Conservation (phyloP, 2,113 vertebrate species). For the Tachuris rubrigastra region DNA sequence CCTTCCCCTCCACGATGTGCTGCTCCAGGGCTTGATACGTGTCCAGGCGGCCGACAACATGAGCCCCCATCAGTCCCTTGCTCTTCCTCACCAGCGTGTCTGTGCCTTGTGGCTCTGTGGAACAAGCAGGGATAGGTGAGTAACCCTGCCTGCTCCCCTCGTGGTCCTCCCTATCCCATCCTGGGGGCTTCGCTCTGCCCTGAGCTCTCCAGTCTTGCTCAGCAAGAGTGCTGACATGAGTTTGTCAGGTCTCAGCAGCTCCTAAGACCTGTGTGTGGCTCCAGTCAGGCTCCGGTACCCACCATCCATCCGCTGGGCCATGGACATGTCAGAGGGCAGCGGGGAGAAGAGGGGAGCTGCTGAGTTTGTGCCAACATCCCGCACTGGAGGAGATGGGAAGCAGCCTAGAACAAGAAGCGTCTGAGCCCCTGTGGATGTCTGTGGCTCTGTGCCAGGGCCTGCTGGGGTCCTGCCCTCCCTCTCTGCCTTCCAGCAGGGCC, state of each 20-base stretch:
- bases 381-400: conserved; percentile 81
- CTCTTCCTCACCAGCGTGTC: not conserved
- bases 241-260: not conserved
- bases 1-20: conserved; percentile 78
- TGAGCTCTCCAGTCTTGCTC: not conserved
- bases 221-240: not conserved
- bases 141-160: fast-evolving
- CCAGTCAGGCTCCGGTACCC: not conserved
- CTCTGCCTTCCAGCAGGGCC: not conserved
- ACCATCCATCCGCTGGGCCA: not conserved
- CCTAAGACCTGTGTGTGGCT: not conserved
- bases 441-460: not conserved
- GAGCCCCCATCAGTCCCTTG: conserved; percentile 59
- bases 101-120: conserved; percentile 14
- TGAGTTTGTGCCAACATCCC: conserved; percentile 76
- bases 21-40: conserved; percentile 82
- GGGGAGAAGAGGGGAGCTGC: conserved; percentile 14
- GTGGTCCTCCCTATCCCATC: fast-evolving
- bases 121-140: not conserved
- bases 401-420: conserved; percentile 71
- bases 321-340: not conserved
- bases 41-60: conserved; percentile 72
- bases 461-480: not conserved
- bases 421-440: not conserved
- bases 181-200: not conserved